Percentiles rank a stretch among this genome's conserved stretches.
phyloP scores from a whole-genome alignment of 2,113 vertebrate genomes.

The Archocentrus centrarchus region DNA sequence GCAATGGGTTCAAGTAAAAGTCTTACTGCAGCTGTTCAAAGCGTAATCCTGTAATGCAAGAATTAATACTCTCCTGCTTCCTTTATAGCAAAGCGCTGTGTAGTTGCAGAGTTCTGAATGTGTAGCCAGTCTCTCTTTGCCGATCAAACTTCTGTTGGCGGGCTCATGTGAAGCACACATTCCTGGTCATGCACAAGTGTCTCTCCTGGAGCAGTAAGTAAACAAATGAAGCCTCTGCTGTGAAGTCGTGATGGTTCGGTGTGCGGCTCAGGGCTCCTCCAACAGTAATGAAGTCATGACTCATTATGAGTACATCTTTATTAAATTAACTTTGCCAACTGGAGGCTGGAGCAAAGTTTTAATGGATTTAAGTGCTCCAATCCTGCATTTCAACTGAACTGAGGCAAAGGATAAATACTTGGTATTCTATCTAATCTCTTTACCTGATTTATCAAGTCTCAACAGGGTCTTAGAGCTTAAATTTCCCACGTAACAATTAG shows the following conservation, averaged over 20 bases:
- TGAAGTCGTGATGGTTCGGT: background rate
- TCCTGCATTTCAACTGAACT: background rate
- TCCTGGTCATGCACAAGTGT: conserved; percentile 22
- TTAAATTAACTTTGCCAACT: conserved; percentile 10
- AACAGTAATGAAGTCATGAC: conserved; percentile 30
- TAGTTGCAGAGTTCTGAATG: background rate
- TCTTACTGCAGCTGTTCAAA: too few relatives aligned
- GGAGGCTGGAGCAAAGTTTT: background rate
- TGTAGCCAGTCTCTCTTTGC: background rate
- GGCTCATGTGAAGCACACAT: conserved; percentile 6
- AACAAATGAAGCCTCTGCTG: conserved; percentile 27
- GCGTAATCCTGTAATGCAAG: background rate
- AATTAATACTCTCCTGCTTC: background rate
- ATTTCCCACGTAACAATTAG: background rate
- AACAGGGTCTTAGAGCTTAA: background rate
- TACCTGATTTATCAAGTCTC: conserved; percentile 1
- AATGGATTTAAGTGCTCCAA: background rate
- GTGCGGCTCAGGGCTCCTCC: conserved; percentile 20
- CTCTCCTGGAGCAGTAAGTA: conserved; percentile 5
- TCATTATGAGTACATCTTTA: conserved; percentile 11
- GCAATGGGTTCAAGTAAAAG: too few relatives aligned
- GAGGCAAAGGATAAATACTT: background rate
- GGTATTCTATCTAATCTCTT: background rate
- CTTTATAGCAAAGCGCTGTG: background rate
- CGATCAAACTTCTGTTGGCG: background rate